phyloP scores from a whole-genome alignment of 1,140 invertebrate species.

The Galendromus occidentalis region DNA sequence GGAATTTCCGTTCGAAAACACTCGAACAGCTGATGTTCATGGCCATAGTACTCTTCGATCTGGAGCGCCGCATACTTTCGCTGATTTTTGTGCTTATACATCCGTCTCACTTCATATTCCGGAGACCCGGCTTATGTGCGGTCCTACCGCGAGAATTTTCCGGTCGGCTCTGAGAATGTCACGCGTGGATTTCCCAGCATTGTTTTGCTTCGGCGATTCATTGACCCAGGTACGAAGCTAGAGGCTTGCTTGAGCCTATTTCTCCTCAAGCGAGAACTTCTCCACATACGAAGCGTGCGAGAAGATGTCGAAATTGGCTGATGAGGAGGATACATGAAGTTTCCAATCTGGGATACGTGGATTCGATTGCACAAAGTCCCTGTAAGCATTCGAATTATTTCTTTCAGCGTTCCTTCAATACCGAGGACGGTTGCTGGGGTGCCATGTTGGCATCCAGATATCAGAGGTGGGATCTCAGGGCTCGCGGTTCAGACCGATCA shows the following conservation, averaged over 20 bases:
- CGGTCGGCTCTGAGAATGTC: too few species aligned
- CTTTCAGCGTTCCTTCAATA: neutral
- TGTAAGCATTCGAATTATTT: neutral
- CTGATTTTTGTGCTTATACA: too few species aligned
- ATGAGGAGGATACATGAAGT: neutral
- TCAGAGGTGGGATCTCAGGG: neutral
- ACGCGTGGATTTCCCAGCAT: neutral
- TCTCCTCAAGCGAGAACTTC: neutral
- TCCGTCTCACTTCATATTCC: too few species aligned
- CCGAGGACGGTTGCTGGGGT: neutral
- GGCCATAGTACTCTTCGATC: too few species aligned
- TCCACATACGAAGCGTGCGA: neutral
- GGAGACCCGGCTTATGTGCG: too few species aligned
- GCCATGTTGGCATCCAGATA: neutral
- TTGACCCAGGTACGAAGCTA: neutral
- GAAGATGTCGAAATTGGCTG: neutral
- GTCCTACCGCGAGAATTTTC: too few species aligned
- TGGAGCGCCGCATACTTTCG: too few species aligned
- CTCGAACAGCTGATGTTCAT: too few species aligned
- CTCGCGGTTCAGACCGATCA: neutral
- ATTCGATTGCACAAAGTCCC: neutral
- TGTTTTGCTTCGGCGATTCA: neutral
- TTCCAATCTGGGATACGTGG: neutral
- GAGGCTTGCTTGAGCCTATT: neutral
- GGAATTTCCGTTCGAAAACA: too few species aligned